Percentiles rank a stretch among this genome's conserved stretches.
Conservation (phyloP, 2,113 vertebrate genomes). For the Vidua chalybeata region DNA sequence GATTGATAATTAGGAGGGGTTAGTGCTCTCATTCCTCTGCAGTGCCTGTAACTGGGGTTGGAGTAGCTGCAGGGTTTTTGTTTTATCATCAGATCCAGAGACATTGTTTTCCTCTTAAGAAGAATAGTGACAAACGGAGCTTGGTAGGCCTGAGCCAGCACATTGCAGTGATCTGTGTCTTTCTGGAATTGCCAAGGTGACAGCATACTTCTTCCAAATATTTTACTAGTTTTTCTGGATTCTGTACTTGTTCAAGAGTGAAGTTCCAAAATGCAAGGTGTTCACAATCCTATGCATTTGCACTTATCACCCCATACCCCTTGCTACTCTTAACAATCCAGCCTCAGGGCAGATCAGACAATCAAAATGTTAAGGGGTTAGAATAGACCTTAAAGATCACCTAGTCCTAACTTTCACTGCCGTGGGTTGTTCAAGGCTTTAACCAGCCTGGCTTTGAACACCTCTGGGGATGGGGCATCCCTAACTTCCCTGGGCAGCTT, state of each 20-base stretch:
- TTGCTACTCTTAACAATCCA: background rate
- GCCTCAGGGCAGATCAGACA: background rate
- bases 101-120: background rate
- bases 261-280: too few relatives aligned
- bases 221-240: background rate
- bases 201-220: background rate
- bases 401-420: background rate
- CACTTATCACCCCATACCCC: too few relatives aligned
- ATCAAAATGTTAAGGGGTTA: background rate
- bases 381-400: background rate
- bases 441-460: background rate
- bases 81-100: background rate
- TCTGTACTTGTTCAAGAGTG: background rate
- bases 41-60: fast-evolving
- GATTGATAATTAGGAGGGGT: background rate
- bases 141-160: background rate
- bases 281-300: too few relatives aligned
- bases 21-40: background rate
- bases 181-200: background rate
- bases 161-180: background rate
- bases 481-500: background rate
- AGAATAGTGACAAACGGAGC: background rate
- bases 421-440: background rate
- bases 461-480: background rate
- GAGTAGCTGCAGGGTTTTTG: background rate